phyloP scores from a whole-genome alignment of 2,888 invertebrate species.

The Hyles lineata region DNA sequence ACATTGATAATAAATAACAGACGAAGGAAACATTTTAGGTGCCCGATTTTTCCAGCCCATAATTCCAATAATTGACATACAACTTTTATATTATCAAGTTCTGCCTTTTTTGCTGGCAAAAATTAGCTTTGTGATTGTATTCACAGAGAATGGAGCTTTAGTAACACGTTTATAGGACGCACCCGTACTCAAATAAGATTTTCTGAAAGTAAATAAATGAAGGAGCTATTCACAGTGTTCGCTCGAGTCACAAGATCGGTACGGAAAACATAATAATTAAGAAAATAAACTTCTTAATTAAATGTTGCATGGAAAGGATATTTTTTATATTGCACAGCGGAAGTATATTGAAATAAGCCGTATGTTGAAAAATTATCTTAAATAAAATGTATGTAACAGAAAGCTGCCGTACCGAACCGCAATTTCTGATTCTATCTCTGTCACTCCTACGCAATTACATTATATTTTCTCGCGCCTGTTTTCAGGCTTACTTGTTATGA shows the following conservation, averaged over 20 bases:
- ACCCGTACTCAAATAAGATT: slow-evolving; percentile 34
- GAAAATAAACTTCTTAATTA: neutral
- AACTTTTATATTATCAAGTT: neutral
- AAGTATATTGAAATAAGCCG: no score
- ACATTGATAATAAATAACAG: no score
- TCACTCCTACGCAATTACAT: no score
- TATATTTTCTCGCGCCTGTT: no score
- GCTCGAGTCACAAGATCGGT: neutral
- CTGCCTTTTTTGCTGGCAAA: neutral
- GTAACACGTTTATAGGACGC: slow-evolving; percentile 31
- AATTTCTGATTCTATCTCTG: no score
- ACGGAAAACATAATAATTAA: neutral
- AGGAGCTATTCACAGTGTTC: slow-evolving; percentile 30
- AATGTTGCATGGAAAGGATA: neutral
- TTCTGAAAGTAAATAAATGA: slow-evolving; percentile 35
- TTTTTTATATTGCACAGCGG: no score
- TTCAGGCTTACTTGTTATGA: no score
- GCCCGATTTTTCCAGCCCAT: no score
- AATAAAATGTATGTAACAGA: no score
- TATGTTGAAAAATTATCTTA: no score
- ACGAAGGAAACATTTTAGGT: no score
- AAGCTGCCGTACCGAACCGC: no score
- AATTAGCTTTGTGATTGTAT: slow-evolving; percentile 20
- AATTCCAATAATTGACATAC: neutral
- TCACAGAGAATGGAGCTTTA: slow-evolving; percentile 14